Evolutionary conservation across 1,140 invertebrate species (phyloP).

Genomic region (Hylaeus anthracinus): DNA sequence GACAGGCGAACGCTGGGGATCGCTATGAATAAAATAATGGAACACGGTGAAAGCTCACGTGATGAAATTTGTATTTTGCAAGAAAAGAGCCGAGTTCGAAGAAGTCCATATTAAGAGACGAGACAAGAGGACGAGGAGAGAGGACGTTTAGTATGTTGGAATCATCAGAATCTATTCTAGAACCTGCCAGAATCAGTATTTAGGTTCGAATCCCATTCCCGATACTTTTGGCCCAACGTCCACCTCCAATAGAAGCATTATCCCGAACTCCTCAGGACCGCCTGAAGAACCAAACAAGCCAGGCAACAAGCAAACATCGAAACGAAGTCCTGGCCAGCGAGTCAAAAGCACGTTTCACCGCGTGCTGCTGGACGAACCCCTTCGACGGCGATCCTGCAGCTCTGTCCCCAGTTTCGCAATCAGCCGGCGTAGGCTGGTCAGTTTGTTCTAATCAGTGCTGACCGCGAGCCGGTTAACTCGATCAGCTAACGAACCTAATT

Average conservation of each 20-base stretch:
- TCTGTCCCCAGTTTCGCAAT: conserved; percentile 72
- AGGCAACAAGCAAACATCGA: not conserved
- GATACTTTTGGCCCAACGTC: not conserved
- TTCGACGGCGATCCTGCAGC: conserved; percentile 16
- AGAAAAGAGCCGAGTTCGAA: too few species aligned
- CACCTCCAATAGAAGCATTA: conserved; percentile 28
- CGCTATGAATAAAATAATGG: not conserved
- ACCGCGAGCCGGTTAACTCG: conserved; percentile 76
- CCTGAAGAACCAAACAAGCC: conserved; percentile 8
- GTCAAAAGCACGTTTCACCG: not conserved
- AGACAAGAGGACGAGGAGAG: too few species aligned
- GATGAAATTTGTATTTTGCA: not conserved
- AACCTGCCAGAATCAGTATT: too few species aligned
- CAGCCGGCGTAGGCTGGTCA: conserved; percentile 77
- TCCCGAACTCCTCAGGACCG: not conserved
- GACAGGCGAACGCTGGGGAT: not conserved
- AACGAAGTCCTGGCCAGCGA: not conserved
- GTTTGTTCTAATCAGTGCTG: conserved; percentile 81
- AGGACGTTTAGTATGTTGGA: too few species aligned
- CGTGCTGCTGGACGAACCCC: not conserved
- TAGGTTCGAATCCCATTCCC: too few species aligned
- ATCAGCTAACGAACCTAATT: conserved; percentile 79
- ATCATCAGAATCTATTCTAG: too few species aligned
- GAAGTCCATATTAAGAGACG: too few species aligned
- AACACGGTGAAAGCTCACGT: not conserved